These are phyloP conservation scores for Anhinga anhinga DNA, from an alignment of 2,113 vertebrate species.

Conservation along the genomic window DNA sequence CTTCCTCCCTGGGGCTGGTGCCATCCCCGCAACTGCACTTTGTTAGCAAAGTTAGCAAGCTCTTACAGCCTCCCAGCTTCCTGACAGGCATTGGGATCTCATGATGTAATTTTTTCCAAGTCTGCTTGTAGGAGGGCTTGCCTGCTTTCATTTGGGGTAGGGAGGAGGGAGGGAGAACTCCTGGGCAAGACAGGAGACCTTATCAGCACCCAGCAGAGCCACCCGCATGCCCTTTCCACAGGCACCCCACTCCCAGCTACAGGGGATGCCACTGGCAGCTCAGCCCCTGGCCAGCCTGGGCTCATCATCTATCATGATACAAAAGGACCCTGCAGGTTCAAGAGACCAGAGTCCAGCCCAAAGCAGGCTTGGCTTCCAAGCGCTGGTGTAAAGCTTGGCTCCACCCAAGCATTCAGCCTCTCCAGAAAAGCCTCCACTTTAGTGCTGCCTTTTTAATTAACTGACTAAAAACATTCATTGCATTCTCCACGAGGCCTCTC, in stretches of 20 bases:
- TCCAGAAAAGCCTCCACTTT: background rate
- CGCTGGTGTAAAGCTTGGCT: background rate
- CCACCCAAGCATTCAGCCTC: background rate
- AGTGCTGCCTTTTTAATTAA: background rate
- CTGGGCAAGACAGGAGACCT: background rate
- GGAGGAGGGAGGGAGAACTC: background rate
- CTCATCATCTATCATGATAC: background rate
- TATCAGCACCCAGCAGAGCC: background rate
- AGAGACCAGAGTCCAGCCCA: background rate
- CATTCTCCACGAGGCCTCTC: background rate
- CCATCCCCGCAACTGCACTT: background rate
- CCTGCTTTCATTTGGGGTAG: constrained; percentile 21
- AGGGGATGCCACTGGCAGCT: background rate
- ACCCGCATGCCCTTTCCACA: fast-evolving
- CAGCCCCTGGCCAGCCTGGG: no score
- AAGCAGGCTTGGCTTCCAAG: background rate
- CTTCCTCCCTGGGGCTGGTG: background rate
- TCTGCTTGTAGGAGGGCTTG: background rate
- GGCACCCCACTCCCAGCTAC: background rate
- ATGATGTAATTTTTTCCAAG: constrained; percentile 53
- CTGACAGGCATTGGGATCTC: constrained; percentile 36
- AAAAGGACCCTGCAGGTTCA: background rate
- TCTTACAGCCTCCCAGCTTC: background rate
- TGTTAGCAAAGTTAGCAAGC: background rate
- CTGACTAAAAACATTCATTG: background rate